Evolutionary conservation across 2,113 vertebrate genomes (phyloP), one percentile per base, ranked within the genome.

Genomic region (Meleagris gallopavo): DNA sequence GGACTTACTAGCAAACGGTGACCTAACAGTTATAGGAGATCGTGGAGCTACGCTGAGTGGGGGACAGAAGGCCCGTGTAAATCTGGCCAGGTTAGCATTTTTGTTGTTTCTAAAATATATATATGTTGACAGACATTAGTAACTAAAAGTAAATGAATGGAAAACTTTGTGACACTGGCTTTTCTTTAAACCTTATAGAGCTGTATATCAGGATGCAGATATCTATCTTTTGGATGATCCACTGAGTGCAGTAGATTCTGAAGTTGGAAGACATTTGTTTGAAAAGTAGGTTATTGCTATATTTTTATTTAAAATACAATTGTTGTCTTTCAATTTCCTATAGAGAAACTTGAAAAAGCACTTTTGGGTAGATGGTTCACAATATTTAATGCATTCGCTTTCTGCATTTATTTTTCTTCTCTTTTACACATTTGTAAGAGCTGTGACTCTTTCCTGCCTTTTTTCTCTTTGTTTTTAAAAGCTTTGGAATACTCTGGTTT

Each of bases 171-270:
- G 20, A 15, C 21, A 15, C 61, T 67, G 40, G 45, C 34, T 6
- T 43, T 41, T 75, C 29, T 60, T 90, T 86, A 29, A 45, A 24
- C 25, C 48, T 93, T 97, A 62, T 38, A 99, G 99, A 96, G 99
- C 99, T 2, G 98, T 99, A 45, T 99, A 99, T 95, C 99, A 99
- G 9, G 99, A 99, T 57, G 99, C 99, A 30, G 99, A 99, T 84
- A 98, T 99, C 97, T 99, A 99, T 96, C 97, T 99, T 84, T 92
- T 99, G 95, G 99, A 99, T 34, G 99, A 99, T 75, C 99, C 99
- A 0, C 97, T 99, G 92, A 99, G 99, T 62, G 99, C 99, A 4
- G 99, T 99, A 8, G 99, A 99, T 94, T 97, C 98, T 13, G 99
- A 99, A 97, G 99, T 99, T 10, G 98, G 99, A 82, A 98, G 97